Base-by-base conservation (phyloP, 2,888 invertebrate species). In the Trichopria drosophilae region DNA sequence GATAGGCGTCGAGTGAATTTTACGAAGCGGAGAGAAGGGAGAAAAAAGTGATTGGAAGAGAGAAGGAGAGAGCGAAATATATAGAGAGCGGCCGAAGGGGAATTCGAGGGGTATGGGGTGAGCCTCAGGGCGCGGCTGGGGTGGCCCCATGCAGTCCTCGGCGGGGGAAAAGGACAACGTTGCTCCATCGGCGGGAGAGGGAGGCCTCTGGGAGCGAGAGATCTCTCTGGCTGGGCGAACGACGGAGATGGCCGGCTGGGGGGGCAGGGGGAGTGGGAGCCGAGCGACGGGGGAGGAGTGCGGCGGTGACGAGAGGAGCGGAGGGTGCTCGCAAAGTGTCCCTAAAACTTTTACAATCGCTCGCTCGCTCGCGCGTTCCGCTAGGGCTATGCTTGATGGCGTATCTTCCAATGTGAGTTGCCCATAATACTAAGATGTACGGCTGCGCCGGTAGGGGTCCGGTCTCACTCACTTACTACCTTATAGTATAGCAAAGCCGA, bases 391-490 rank as follows among this genome's bases (percentile, higher is more conserved):
- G 79, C 79, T 81, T 81, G 81, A 81, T 81, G 81, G 81, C 80
- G 80, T 79, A 80, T 81, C 81, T 81, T 81, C 81, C 81, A 81
- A 81, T 81, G 81, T 81, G 81, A 80, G 80, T 80, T 79, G 80
- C 78, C 81, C 80, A 80, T 81, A 81, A 81, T 79, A 80, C 81
- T 81, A 81, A 81, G 76, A 76, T 81, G 80, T 81, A 81, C 81
- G 81, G 77, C 81, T 81, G 81, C 81, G 81, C 81, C 79, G 78
- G 79, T 73, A 74, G 74, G 75, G 74, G 74, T 73, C 73, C 67
- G 64, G 69, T 69, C 69, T 67, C 69, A 65, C 69, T 65, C 64
- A 58, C 61, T 70, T 69, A 68, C 71, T 68, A 69, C 68, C 71
- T 71, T 71, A 71, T 69, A 69, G 70, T 69, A 71, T 71, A 69